Evolutionary conservation across 2,797 vertebrate genomes (phyloP).

Genomic region (Balearica regulorum): DNA sequence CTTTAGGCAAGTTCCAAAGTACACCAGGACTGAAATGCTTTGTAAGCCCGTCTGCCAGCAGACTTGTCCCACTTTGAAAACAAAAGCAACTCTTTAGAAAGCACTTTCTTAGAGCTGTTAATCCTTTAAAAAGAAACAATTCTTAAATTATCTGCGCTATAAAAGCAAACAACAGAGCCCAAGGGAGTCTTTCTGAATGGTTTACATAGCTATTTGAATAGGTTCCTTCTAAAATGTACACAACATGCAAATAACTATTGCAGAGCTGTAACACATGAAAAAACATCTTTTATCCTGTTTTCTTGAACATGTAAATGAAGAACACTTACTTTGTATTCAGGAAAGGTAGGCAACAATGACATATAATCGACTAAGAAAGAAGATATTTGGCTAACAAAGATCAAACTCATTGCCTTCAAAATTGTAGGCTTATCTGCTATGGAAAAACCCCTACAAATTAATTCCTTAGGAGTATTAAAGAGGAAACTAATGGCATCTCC

Average conservation of each 20-base stretch:
- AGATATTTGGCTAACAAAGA: not conserved
- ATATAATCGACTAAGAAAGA: not conserved
- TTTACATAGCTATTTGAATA: not conserved
- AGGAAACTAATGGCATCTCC: not conserved
- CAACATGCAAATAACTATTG: not conserved
- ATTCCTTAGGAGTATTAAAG: not conserved
- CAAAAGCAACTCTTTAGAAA: slow-evolving; percentile 30
- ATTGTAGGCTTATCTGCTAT: not conserved
- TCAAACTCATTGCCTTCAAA: not conserved
- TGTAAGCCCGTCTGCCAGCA: not conserved
- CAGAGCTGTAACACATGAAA: not conserved
- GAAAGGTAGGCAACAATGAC: not conserved
- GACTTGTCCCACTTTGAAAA: not conserved
- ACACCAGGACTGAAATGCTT: not conserved
- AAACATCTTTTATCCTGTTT: not conserved
- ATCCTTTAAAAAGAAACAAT: slow-evolving; percentile 25
- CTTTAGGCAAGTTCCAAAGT: not conserved
- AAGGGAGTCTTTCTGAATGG: not conserved
- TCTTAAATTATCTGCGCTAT: not conserved
- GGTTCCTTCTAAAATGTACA: not conserved
- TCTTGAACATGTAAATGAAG: not conserved
- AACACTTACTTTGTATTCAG: not conserved
- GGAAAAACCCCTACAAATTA: not conserved
- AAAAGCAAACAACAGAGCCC: not conserved
- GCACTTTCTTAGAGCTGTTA: not conserved